Conservation (phyloP, 2,888 invertebrate genomes). For the Geophilus truncorum region DNA sequence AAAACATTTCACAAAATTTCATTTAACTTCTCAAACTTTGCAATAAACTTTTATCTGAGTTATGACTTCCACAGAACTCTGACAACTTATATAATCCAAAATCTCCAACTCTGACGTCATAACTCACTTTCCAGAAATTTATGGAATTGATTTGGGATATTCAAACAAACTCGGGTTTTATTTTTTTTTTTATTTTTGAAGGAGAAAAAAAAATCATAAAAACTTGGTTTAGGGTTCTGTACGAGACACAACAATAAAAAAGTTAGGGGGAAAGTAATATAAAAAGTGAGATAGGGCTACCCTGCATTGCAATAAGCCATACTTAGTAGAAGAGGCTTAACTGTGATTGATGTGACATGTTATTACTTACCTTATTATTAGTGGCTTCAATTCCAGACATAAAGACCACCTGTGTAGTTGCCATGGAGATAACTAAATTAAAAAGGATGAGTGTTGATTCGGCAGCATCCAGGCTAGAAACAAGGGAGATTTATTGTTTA, state of each 20-base stretch:
- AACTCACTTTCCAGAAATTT: too few relatives aligned
- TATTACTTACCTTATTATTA: slow-evolving; percentile 30
- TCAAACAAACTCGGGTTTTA: too few relatives aligned
- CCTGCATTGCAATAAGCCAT: neutral
- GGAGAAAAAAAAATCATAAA: too few relatives aligned
- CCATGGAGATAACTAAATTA: slow-evolving; percentile 40
- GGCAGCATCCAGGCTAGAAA: slow-evolving; percentile 37
- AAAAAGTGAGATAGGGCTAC: neutral
- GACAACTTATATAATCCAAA: too few relatives aligned
- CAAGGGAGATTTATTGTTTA: neutral
- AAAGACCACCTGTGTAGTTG: slow-evolving; percentile 40
- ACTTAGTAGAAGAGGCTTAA: neutral
- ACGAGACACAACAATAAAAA: neutral
- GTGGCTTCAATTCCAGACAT: slow-evolving; percentile 39
- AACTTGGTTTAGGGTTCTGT: neutral
- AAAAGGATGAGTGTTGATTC: slow-evolving; percentile 40
- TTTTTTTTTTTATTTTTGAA: too few relatives aligned
- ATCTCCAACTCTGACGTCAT: too few relatives aligned
- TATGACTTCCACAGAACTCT: too few relatives aligned
- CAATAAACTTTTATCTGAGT: too few relatives aligned
- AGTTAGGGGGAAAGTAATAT: neutral
- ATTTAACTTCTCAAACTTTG: too few relatives aligned
- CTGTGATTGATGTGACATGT: neutral
- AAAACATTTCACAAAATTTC: too few relatives aligned
- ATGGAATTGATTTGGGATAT: too few relatives aligned